Percentiles rank a stretch among this genome's conserved stretches.
Conservation (phyloP, 2,888 invertebrate species). For the Mongoloraphidia duomilia region DNA sequence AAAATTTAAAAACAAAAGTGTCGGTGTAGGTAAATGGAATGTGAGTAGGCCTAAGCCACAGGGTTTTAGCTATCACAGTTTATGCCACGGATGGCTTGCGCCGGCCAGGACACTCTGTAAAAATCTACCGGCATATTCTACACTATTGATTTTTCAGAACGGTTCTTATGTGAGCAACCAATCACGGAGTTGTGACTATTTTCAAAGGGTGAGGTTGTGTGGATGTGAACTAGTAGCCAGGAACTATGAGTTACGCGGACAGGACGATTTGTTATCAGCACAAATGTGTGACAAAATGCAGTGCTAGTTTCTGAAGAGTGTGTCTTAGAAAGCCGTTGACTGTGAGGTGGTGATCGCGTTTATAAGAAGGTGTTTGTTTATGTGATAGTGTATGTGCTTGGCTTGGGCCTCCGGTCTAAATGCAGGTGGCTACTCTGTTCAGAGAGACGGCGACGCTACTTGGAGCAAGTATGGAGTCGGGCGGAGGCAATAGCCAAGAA, state of each 20-base stretch:
- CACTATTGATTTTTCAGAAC: conserved; percentile 51
- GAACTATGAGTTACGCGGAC: too few relatives aligned
- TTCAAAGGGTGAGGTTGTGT: conserved; percentile 39
- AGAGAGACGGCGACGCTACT: conserved; percentile 50
- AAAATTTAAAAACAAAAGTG: too few relatives aligned
- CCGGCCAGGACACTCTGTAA: conserved; percentile 21
- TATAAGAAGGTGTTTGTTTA: neutral
- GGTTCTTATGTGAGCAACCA: conserved; percentile 32
- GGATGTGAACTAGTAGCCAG: conserved; percentile 11
- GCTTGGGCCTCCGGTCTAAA: conserved; percentile 18
- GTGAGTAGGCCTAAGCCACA: too few relatives aligned
- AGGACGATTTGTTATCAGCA: too few relatives aligned
- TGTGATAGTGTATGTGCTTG: neutral
- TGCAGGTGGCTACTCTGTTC: conserved; percentile 55
- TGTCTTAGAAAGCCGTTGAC: too few relatives aligned
- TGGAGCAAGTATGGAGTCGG: conserved; percentile 45
- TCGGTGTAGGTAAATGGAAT: too few relatives aligned
- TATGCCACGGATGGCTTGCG: conserved; percentile 1
- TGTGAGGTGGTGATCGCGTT: neutral
- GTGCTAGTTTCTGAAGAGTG: too few relatives aligned
- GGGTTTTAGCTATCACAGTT: too few relatives aligned
- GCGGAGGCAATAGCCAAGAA: conserved; percentile 23
- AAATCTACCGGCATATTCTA: conserved; percentile 37
- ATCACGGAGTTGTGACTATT: conserved; percentile 36
- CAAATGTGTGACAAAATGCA: too few relatives aligned